A percentile compares a stretch with the other conserved stretches of the same genome.
phyloP scores from a whole-genome alignment of 2,113 vertebrate species.

The Xerus inauris region DNA sequence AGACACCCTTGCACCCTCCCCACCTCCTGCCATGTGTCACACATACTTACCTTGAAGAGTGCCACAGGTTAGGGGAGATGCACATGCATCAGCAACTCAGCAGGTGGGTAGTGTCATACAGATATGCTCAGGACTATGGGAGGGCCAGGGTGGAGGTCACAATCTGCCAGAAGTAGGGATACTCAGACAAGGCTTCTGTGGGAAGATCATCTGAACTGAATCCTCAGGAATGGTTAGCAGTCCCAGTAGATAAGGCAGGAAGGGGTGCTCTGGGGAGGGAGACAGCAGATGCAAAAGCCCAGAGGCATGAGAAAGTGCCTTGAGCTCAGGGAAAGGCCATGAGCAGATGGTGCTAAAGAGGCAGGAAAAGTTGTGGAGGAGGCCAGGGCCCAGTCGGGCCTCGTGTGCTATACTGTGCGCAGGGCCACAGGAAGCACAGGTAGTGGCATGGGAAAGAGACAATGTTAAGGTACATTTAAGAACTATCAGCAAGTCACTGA shows the following conservation, averaged over 20 bases:
- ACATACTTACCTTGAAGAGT: background rate
- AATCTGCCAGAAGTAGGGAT: background rate
- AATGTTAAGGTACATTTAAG: background rate
- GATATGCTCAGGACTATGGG: background rate
- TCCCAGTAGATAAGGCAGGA: background rate
- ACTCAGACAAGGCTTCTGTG: background rate
- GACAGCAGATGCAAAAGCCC: background rate
- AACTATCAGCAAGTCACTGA: background rate
- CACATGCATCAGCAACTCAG: background rate
- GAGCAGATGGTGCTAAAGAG: background rate
- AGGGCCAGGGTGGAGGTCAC: background rate
- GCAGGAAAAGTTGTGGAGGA: background rate
- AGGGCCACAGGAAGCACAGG: background rate
- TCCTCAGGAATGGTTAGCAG: too few relatives aligned
- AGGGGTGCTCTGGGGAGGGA: background rate
- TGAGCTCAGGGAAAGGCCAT: background rate
- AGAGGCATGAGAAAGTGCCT: background rate
- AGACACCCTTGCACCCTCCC: background rate
- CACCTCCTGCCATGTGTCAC: accelerated
- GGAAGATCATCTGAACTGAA: background rate
- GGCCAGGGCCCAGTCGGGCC: background rate
- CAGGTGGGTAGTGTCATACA: background rate
- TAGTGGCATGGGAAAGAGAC: background rate
- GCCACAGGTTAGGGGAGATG: too few relatives aligned
- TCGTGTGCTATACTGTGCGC: background rate